phyloP scores from a whole-genome alignment of 1,140 invertebrate genomes.

The Drosophila ambigua region DNA sequence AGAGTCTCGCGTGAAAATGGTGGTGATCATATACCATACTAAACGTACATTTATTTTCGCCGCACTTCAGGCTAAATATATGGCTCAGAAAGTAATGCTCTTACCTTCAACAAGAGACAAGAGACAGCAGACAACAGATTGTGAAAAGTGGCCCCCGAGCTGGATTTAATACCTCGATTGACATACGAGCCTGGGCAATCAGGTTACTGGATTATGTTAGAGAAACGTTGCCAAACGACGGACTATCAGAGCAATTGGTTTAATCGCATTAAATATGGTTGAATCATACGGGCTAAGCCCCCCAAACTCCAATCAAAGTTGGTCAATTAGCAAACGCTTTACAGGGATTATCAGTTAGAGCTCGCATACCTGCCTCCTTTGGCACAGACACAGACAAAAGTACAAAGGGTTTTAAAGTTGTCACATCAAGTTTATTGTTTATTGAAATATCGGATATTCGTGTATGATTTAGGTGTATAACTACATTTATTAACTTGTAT shows the following conservation, averaged over 20 bases:
- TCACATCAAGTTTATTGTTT: slow-evolving; percentile 76
- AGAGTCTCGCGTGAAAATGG: too few relatives aligned
- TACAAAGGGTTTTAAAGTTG: slow-evolving; percentile 27
- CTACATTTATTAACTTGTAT: slow-evolving; percentile 52
- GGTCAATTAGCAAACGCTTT: not conserved
- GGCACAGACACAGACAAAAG: not conserved
- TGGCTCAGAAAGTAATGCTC: slow-evolving; percentile 23
- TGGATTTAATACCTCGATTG: slow-evolving; percentile 55
- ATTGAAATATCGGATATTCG: slow-evolving; percentile 70
- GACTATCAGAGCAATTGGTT: slow-evolving; percentile 58
- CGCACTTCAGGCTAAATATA: slow-evolving; percentile 6
- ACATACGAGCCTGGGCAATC: slow-evolving; percentile 54
- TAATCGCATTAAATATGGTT: slow-evolving; percentile 66
- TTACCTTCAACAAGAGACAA: slow-evolving; percentile 4
- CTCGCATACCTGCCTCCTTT: too few relatives aligned
- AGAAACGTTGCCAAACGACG: slow-evolving; percentile 29
- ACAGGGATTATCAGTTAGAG: not conserved
- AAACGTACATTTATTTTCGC: not conserved
- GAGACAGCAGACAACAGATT: slow-evolving; percentile 2
- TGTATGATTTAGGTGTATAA: slow-evolving; percentile 44
- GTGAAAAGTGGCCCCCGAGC: not conserved
- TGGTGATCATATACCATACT: too few relatives aligned
- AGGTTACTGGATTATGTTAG: slow-evolving; percentile 61
- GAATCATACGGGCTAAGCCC: slow-evolving; percentile 32
- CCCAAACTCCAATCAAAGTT: slow-evolving; percentile 1